Evolutionary conservation across 2,113 vertebrate species (phyloP).

Genomic region (Lanius collurio): DNA sequence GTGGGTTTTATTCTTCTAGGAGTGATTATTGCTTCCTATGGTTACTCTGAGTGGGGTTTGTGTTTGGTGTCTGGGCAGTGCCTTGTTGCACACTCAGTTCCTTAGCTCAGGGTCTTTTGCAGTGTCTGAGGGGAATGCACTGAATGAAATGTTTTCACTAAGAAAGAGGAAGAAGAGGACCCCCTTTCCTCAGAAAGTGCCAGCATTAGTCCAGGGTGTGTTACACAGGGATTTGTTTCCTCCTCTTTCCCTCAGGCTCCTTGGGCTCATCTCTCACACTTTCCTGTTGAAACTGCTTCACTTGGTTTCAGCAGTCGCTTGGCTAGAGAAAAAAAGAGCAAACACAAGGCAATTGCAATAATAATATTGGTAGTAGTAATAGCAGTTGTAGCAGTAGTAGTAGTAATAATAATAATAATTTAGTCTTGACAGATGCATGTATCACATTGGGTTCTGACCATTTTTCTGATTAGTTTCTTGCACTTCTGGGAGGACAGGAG

Average conservation of each 20-base stretch:
- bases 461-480: not conserved
- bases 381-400: fast-evolving
- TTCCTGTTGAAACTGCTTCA: not conserved
- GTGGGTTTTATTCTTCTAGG: not conserved
- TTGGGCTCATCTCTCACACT: not conserved
- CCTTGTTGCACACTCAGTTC: not conserved
- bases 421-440: not conserved
- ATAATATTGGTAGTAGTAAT: not conserved
- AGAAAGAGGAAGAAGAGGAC: not conserved
- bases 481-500: not conserved
- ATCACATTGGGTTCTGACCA: not conserved
- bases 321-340: not conserved
- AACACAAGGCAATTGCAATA: not conserved
- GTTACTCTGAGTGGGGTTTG: not conserved
- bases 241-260: not conserved
- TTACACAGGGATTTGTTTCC: not conserved
- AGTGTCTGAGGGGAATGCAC: not conserved
- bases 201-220: not conserved
- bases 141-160: not conserved
- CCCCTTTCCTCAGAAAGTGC: not conserved
- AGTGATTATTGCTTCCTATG: not conserved
- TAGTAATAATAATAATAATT: not conserved
- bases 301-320: not conserved
- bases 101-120: not conserved
- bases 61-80: fast-evolving